These are phyloP conservation scores for Lordiphosa collinella DNA, from an alignment of 1,140 invertebrate genomes.

Conservation along the genomic window DNA sequence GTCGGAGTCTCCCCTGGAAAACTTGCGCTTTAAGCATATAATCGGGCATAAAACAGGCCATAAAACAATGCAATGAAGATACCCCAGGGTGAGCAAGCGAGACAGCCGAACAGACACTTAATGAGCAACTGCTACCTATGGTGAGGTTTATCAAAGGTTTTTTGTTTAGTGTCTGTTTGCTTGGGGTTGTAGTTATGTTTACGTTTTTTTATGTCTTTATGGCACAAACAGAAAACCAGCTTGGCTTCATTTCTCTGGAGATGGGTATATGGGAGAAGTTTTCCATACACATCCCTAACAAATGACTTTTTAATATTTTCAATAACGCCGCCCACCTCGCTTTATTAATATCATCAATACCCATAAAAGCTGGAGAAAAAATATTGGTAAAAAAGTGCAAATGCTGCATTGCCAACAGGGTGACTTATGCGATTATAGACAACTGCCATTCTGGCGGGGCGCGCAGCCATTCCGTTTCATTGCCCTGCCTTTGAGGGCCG, in stretches of 20 bases:
- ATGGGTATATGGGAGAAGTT: slow-evolving; percentile 10
- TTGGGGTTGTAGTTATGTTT: too few species aligned
- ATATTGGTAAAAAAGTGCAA: slow-evolving; percentile 59
- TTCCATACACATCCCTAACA: slow-evolving; percentile 30
- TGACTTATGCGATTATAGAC: slow-evolving; percentile 79
- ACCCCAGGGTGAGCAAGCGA: slow-evolving; percentile 4
- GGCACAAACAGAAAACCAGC: slow-evolving; percentile 18
- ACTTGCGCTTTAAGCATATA: slow-evolving; percentile 74
- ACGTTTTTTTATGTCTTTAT: not conserved
- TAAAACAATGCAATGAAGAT: slow-evolving; percentile 55
- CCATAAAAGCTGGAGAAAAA: slow-evolving; percentile 11
- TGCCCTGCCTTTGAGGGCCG: slow-evolving; percentile 58
- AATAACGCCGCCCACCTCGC: slow-evolving; percentile 67
- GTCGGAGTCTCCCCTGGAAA: slow-evolving; percentile 16
- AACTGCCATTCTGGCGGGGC: slow-evolving; percentile 42
- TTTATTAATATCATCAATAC: slow-evolving; percentile 40
- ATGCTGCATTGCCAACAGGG: slow-evolving; percentile 75
- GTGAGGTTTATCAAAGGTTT: slow-evolving; percentile 19
- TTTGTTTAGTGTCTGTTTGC: too few species aligned
- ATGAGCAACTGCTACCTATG: slow-evolving; percentile 37
- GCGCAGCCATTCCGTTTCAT: slow-evolving; percentile 48
- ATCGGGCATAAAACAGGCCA: slow-evolving; percentile 75
- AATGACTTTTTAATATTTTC: slow-evolving; percentile 78
- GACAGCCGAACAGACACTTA: slow-evolving; percentile 18
- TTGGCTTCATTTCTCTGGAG: slow-evolving; percentile 19